Evolutionary conservation across 2,888 invertebrate genomes (phyloP), one percentile per base, ranked within the genome.

Genomic region (Ochropleura plecta): DNA sequence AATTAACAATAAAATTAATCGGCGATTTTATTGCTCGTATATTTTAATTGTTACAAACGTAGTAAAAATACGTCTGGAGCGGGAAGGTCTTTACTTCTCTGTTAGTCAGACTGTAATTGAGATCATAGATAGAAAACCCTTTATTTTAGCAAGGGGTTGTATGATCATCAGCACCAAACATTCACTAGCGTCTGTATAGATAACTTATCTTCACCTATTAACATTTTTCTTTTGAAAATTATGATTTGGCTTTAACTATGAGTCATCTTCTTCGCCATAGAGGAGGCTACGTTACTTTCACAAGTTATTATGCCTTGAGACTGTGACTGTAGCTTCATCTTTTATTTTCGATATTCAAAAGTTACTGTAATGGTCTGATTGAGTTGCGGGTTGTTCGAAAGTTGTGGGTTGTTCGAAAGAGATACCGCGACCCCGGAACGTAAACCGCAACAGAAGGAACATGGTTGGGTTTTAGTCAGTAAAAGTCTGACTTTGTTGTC

Each of bases 1-100:
- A 81, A 81, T 81, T 82, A 81, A 78, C 67, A 82, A 67, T 82
- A 70, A 78, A 67, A 68, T 82, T 67, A 67, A 81, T 78, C 70
- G 70, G 73, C 16, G 51, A 64, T 68, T 73, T 82, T 48, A 82
- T 77, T 67, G 82, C 55, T 57, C 62, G 78, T 70, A 44, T 67
- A 63, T 67, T 77, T 66, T 63, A 44, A 82, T 67, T 62, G 70
- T 60, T 63, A 18, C 51, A 48, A 59, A 59, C 16, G 64, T 55
- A 55, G 40, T 59, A 53, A 40, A 80, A 68, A 62, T 80, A 20
- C 30, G 3, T 57, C n/a, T 1, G 16, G 59, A 59, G 40, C 40
- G 40, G 59, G 59, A 59, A 5, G 46, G 10, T 66, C 20, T 51
- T 76, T 7, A 76, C 51, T 48, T 48, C 3, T 49, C 14, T 40